These are phyloP conservation scores for Rhynchomys soricoides DNA, from an alignment of 2,113 vertebrate genomes.

Conservation along the genomic window DNA sequence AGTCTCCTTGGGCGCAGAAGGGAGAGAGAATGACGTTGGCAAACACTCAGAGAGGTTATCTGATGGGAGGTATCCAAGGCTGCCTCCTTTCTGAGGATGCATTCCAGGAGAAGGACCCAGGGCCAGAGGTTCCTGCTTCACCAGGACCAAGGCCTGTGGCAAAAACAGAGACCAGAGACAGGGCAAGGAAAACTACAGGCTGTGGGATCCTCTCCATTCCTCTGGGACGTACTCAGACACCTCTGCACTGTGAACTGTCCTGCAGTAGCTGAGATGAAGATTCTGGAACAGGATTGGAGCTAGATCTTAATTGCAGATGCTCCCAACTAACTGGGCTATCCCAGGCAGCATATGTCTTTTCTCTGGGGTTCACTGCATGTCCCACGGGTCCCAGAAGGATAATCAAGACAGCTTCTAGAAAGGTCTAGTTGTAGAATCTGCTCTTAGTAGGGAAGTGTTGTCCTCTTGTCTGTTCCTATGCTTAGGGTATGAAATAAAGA, in stretches of 20 bases:
- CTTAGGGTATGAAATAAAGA: background rate
- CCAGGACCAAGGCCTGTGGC: background rate
- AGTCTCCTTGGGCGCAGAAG: slow-evolving; percentile 51
- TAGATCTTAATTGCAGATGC: background rate
- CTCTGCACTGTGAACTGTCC: background rate
- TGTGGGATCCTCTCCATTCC: background rate
- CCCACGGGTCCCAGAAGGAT: background rate
- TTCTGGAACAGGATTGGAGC: background rate
- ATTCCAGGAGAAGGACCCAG: fast-evolving
- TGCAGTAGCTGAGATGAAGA: background rate
- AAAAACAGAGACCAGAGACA: slow-evolving; percentile 6
- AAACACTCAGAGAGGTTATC: background rate
- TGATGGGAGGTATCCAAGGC: background rate
- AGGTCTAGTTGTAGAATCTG: background rate
- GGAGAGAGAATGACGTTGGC: slow-evolving; percentile 61
- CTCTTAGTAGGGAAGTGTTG: background rate
- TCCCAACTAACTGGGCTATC: background rate
- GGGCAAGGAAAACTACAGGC: background rate
- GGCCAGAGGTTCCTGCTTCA: background rate
- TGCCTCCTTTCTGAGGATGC: background rate
- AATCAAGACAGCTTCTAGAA: background rate
- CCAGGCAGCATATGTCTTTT: background rate
- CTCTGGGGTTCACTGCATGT: background rate
- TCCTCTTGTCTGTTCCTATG: background rate
- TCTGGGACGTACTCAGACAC: background rate